These are phyloP conservation scores for Telmatochromis brichardi DNA, from an alignment of 2,113 vertebrate species.

Conservation along the genomic window DNA sequence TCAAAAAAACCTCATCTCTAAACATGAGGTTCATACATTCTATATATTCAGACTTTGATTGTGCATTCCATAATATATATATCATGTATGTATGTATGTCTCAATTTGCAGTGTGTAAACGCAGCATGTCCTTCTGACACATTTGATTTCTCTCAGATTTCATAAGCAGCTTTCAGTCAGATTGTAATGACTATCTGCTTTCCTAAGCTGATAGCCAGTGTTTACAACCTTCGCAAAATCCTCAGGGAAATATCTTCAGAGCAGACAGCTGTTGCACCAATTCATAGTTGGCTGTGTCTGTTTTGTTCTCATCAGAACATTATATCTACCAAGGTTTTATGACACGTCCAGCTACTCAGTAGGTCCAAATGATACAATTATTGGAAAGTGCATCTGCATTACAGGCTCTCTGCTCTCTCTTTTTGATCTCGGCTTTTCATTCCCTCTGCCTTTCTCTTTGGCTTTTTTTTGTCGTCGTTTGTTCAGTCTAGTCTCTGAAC, in stretches of 20 bases:
- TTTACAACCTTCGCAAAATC: neutral
- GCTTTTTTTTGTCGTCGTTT: neutral
- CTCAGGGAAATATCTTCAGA: neutral
- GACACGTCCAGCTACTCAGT: neutral
- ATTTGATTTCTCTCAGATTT: neutral
- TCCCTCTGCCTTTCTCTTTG: neutral
- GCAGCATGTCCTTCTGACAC: neutral
- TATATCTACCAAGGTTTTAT: neutral
- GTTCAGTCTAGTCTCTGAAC: neutral
- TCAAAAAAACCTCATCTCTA: neutral
- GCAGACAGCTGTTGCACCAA: neutral
- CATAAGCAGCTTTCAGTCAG: constrained; percentile 4
- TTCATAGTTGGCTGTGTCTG: neutral
- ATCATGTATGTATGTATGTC: neutral
- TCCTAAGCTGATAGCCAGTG: neutral
- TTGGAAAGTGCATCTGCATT: neutral
- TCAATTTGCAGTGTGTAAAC: neutral
- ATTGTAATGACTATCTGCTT: neutral
- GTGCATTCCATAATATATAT: neutral
- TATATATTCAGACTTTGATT: neutral
- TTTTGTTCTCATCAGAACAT: neutral
- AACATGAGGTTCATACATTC: neutral
- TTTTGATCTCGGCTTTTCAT: neutral
- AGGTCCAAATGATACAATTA: neutral
- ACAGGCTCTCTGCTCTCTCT: neutral